Percentiles rank a stretch among this genome's conserved stretches.
Conservation (phyloP, 2,113 vertebrate genomes). For the Euleptes europaea region DNA sequence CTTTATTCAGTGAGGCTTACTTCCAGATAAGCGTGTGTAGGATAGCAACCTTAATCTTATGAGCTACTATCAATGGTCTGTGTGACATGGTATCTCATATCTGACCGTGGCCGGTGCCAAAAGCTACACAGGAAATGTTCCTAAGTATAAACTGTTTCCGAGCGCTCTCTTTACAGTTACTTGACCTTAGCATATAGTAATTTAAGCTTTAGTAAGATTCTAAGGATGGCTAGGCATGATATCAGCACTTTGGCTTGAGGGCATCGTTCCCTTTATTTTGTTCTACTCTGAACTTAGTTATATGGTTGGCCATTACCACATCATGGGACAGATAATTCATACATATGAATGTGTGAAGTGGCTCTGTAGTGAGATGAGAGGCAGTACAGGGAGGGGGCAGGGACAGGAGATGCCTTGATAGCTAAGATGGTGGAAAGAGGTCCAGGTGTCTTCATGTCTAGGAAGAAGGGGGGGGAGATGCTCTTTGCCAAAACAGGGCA, state of each 20-base stretch:
- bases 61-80: not conserved
- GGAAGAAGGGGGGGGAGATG: too few species aligned
- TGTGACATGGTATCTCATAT: not conserved
- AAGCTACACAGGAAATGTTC: not conserved
- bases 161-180: not conserved
- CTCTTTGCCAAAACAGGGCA: too few species aligned
- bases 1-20: not conserved
- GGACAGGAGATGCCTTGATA: too few species aligned
- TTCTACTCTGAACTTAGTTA: not conserved
- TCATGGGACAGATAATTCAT: not conserved
- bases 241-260: not conserved
- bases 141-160: not conserved
- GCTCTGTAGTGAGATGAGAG: too few species aligned
- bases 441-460: too few species aligned
- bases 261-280: not conserved
- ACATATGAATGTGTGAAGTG: not conserved
- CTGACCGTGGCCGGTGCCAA: not conserved
- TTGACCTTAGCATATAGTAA: not conserved
- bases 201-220: not conserved
- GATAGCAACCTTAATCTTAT: not conserved
- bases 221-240: not conserved
- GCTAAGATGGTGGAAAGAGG: too few species aligned
- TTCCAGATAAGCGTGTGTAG: not conserved
- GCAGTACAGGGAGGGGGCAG: too few species aligned
- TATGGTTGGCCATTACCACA: not conserved